phyloP scores from a whole-genome alignment of 1,140 invertebrate species.

The Mylabris phalerata region DNA sequence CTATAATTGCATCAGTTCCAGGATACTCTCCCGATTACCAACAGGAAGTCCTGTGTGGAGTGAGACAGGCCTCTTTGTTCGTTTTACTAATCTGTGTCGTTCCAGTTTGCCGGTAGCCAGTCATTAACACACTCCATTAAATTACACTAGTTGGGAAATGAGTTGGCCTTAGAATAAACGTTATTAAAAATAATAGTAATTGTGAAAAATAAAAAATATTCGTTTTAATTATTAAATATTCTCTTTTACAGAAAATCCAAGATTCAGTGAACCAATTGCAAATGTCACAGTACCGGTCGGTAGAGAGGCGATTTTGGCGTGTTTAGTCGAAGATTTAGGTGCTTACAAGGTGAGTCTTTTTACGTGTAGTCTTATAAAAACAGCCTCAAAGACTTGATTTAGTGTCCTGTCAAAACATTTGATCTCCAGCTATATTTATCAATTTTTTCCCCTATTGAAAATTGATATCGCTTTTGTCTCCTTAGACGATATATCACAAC shows the following conservation, averaged over 20 bases:
- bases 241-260: constrained; percentile 56
- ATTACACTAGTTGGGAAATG: constrained; percentile 29
- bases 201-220: constrained; percentile 7
- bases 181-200: constrained; percentile 16
- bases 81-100: constrained; percentile 21
- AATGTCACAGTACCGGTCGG: constrained; percentile 69
- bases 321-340: constrained; percentile 66
- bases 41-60: constrained; percentile 22
- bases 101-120: constrained; percentile 20
- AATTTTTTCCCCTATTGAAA: no score
- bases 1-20: no score
- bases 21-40: not conserved
- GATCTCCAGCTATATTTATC: no score
- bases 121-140: constrained; percentile 33
- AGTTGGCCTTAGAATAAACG: constrained; percentile 5
- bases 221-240: constrained; percentile 10
- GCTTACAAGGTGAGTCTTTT: constrained; percentile 58
- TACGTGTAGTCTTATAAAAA: not conserved
- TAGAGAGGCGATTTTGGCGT: constrained; percentile 64
- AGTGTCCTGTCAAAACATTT: no score
- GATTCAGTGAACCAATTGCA: constrained; percentile 62
- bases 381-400: not conserved
- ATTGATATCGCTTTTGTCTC: no score
- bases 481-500: no score
- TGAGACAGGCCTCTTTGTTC: constrained; percentile 15